phyloP scores from a whole-genome alignment of 2,113 vertebrate genomes.

The Mormoops blainvillei region DNA sequence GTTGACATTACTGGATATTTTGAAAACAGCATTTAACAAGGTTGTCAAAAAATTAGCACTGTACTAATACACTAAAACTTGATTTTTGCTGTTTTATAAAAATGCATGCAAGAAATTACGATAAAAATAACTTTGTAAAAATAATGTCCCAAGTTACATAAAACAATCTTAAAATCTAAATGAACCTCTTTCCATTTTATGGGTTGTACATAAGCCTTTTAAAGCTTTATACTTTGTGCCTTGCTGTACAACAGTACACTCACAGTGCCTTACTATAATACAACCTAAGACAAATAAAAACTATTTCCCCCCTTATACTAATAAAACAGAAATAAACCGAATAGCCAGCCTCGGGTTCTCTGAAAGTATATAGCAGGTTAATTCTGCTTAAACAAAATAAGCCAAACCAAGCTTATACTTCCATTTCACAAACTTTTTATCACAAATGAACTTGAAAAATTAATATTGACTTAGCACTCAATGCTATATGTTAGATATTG shows the following conservation, averaged over 20 bases:
- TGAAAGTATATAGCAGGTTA: not conserved
- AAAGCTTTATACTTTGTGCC: not conserved
- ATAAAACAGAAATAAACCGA: not conserved
- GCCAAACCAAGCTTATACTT: not conserved
- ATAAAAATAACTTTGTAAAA: not conserved
- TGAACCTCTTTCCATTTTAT: slow-evolving; percentile 1
- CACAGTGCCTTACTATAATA: not conserved
- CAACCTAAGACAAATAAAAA: slow-evolving; percentile 28
- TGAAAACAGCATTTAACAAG: slow-evolving; percentile 31
- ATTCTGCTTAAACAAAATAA: not conserved
- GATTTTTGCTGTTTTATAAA: slow-evolving; percentile 22
- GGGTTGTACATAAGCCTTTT: not conserved
- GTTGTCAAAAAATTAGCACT: not conserved
- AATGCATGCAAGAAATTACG: not conserved
- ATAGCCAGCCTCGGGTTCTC: not conserved
- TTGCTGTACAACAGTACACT: not conserved
- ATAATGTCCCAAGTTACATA: slow-evolving; percentile 17
- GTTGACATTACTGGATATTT: not conserved
- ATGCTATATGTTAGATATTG: not conserved
- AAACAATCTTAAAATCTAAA: slow-evolving; percentile 46
- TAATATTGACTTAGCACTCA: not conserved
- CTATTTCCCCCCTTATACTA: not conserved
- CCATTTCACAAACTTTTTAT: not conserved
- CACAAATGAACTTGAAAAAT: slow-evolving; percentile 23
- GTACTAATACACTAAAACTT: not conserved